phyloP scores from a whole-genome alignment of 1,140 invertebrate species.

The Lepidurus packardi region DNA sequence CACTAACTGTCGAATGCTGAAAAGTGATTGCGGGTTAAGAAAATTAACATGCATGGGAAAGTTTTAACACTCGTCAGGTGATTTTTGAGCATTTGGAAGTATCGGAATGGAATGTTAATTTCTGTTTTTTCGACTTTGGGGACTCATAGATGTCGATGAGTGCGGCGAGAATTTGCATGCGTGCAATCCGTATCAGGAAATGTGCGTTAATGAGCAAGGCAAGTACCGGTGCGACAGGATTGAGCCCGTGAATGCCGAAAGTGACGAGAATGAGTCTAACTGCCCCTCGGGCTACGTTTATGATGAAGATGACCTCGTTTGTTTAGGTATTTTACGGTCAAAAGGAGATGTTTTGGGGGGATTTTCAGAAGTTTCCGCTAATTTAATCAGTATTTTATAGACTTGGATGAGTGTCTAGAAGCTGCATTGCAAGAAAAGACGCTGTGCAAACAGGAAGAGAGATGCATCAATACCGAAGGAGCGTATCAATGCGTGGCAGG shows the following conservation, averaged over 20 bases:
- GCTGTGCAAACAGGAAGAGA: slow-evolving; percentile 43
- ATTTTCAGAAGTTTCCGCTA: not conserved
- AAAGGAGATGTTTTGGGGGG: not conserved
- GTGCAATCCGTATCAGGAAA: slow-evolving; percentile 40
- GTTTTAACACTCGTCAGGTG: slow-evolving; percentile 8
- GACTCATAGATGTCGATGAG: slow-evolving; percentile 54
- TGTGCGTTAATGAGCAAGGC: slow-evolving; percentile 44
- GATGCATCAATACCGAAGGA: slow-evolving; percentile 39
- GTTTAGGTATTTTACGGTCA: slow-evolving; percentile 28
- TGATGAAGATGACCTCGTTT: slow-evolving; percentile 41
- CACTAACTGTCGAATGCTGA: not conserved
- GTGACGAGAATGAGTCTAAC: slow-evolving; percentile 5
- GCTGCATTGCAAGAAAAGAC: slow-evolving; percentile 32
- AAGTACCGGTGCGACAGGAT: slow-evolving; percentile 43
- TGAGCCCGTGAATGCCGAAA: slow-evolving; percentile 6
- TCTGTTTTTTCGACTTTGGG: not conserved
- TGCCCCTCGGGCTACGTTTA: slow-evolving; percentile 61
- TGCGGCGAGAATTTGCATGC: slow-evolving; percentile 45
- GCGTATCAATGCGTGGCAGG: slow-evolving; percentile 36
- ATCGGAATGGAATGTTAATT: slow-evolving; percentile 15
- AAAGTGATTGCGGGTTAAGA: not conserved
- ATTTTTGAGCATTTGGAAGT: not conserved
- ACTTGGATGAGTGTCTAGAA: slow-evolving; percentile 52
- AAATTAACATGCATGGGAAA: not conserved
- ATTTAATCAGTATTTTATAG: slow-evolving; percentile 36